A percentile compares a stretch with the other conserved stretches of the same genome.
Conservation (phyloP, 1,140 invertebrate species). For the Lordiphosa mommai region DNA sequence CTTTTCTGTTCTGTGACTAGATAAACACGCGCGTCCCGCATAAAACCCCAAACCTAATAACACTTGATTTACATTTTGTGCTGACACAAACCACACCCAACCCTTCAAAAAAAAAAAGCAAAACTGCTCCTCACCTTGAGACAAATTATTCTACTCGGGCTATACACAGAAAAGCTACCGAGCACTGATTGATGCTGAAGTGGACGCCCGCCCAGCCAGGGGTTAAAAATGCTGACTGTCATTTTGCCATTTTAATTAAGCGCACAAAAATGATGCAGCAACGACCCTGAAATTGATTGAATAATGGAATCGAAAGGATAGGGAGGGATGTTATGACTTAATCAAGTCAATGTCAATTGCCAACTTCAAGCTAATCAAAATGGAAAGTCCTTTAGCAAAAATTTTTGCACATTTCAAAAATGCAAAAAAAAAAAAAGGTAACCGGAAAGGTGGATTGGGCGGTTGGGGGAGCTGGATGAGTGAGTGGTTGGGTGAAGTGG, state of each 20-base stretch:
- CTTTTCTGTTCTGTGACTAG: conserved; percentile 38
- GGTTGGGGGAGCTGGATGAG: background rate
- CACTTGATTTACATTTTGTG: conserved; percentile 31
- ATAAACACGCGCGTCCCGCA: conserved; percentile 61
- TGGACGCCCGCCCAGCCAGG: too few relatives aligned
- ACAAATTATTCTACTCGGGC: too few relatives aligned
- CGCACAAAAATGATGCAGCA: conserved; percentile 2
- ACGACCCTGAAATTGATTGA: conserved; percentile 11
- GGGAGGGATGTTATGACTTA: conserved; percentile 13
- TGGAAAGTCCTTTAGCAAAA: conserved; percentile 16
- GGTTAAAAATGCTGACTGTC: background rate
- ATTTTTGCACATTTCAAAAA: background rate
- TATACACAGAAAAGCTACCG: background rate
- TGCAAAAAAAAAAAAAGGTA: background rate
- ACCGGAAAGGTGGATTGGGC: background rate
- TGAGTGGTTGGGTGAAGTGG: background rate
- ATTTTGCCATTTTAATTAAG: conserved; percentile 14
- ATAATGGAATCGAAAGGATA: background rate
- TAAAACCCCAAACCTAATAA: conserved; percentile 9
- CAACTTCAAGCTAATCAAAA: conserved; percentile 29
- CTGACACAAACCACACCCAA: conserved; percentile 33
- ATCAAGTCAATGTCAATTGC: conserved; percentile 55
- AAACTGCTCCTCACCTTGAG: too few relatives aligned
- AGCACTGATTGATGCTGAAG: too few relatives aligned
- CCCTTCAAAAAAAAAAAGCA: background rate